A percentile compares a stretch with the other conserved stretches of the same genome.
Evolutionary conservation across 2,888 invertebrate genomes (phyloP).

Genomic region (Neocrepidodera transversa): DNA sequence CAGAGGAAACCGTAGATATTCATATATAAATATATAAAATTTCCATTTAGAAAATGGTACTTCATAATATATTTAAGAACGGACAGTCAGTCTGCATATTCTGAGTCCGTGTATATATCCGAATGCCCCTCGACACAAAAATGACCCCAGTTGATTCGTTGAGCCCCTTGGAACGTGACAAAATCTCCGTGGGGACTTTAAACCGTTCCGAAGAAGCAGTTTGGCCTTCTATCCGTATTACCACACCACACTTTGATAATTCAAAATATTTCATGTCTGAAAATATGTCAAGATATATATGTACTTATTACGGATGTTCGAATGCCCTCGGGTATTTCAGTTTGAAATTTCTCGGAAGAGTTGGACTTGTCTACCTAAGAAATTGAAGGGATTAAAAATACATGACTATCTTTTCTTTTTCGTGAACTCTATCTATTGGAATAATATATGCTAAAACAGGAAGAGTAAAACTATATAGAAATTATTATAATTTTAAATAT

Average conservation of each 20-base stretch:
- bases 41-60: slow-evolving; percentile 60
- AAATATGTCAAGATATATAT: slow-evolving; percentile 42
- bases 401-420: background rate
- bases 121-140: slow-evolving; percentile 43
- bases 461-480: no score
- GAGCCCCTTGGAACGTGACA: slow-evolving; percentile 57
- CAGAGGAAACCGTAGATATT: slow-evolving; percentile 44
- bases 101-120: slow-evolving; percentile 26
- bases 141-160: slow-evolving; percentile 50
- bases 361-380: background rate
- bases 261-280: slow-evolving; percentile 45
- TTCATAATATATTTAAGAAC: slow-evolving; percentile 59
- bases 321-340: slow-evolving; percentile 19
- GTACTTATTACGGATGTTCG: slow-evolving; percentile 24
- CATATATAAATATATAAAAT: slow-evolving; percentile 60
- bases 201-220: slow-evolving; percentile 40
- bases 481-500: no score
- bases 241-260: slow-evolving; percentile 41
- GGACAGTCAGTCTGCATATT: slow-evolving; percentile 57
- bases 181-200: slow-evolving; percentile 61
- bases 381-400: slow-evolving; percentile 17
- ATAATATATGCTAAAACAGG: background rate
- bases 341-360: slow-evolving; percentile 15
- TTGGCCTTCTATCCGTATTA: slow-evolving; percentile 30
- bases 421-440: slow-evolving; percentile 3